phyloP scores from a whole-genome alignment of 2,113 vertebrate species.

The Pituophis catenifer region DNA sequence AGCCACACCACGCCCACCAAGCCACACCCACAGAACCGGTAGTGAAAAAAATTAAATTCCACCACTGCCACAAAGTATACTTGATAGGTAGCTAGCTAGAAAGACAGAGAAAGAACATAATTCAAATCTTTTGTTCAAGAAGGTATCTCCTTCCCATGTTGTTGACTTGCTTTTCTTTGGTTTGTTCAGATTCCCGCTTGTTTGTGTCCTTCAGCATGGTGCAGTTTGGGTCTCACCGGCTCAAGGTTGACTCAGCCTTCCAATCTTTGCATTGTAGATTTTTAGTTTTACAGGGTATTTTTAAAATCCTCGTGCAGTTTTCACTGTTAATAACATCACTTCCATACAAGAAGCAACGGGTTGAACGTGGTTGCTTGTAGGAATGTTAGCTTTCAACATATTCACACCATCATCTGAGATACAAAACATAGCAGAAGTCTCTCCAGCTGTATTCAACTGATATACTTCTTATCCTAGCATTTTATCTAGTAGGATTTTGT shows the following conservation, averaged over 20 bases:
- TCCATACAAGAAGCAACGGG: background rate
- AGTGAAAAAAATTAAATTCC: no score
- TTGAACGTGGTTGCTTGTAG: background rate
- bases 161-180: background rate
- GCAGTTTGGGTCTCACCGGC: no score
- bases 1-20: no score
- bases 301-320: background rate
- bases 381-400: background rate
- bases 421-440: background rate
- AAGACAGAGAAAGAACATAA: background rate
- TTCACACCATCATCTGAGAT: background rate
- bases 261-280: background rate
- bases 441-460: background rate
- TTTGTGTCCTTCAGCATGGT: background rate
- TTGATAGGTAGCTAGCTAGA: background rate
- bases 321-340: background rate
- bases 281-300: background rate
- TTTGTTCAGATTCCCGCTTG: background rate
- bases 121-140: background rate
- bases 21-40: no score
- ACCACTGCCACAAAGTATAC: background rate
- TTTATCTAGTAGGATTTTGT: background rate
- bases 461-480: background rate
- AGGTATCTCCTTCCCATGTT: background rate
- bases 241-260: no score